Evolutionary conservation across 2,888 invertebrate species (phyloP), one percentile per base, ranked within the genome.

Genomic region (Leptinotarsa peninsularis): DNA sequence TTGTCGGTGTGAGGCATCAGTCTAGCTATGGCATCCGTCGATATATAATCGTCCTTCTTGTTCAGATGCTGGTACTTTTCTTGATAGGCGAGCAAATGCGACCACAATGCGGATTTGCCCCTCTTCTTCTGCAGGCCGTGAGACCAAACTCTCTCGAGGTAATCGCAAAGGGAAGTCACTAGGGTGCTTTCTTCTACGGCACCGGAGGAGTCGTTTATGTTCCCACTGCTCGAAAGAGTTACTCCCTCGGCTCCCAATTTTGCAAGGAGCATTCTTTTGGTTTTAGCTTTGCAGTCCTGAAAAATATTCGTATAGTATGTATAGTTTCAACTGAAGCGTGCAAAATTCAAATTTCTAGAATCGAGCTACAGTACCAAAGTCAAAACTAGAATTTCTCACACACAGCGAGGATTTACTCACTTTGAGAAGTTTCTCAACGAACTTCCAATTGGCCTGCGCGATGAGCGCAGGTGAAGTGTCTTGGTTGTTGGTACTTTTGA

Each of bases 191-290:
- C 99, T 89, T 99, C 99, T 0, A 98, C 94, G 18, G 91, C 92
- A 0, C 91, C 91, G n/a, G 91, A 87, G 43, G 90, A 91, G 67
- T 97, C 96, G 63, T 84, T 83, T 4, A 94, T 94, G 58, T 94
- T 94, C 79, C 98, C 95, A 17, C 98, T 98, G 15, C 98, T 98
- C 2, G 88, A 88, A 78, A 99, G 89, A 68, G 97, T 98, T 2
- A 96, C 95, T 14, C 98, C 99, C 90, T 99, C 99, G 4, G 94
- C 95, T 1, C 99, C 99, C 95, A 99, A 95, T 90, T 99, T 99
- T 85, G 98, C 98, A n/a, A 99, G 93, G 52, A 99, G 90, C 98
- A 99, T 98, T 81, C 98, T 91, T 89, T 99, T 99, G 1, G 99
- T 99, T 92, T 98, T 95, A 71, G 94, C 93, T 90, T 96, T 96